phyloP scores from a whole-genome alignment of 2,113 vertebrate genomes.

The Scolopax mira region DNA sequence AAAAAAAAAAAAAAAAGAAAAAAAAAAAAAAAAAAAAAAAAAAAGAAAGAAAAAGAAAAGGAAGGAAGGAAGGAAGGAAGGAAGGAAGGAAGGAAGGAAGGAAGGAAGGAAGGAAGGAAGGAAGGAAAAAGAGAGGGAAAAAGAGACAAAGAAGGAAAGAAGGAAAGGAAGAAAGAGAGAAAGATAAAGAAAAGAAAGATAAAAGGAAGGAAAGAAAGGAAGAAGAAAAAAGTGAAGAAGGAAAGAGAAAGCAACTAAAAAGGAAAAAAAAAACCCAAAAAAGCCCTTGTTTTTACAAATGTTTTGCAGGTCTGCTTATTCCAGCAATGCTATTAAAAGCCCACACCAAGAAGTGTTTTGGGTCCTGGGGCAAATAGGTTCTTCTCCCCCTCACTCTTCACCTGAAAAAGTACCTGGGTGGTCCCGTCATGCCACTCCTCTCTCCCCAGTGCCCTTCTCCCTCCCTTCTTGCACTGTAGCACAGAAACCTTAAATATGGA shows the following conservation, averaged over 20 bases:
- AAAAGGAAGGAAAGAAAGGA: neutral
- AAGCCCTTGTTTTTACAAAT: neutral
- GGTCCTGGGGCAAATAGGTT: constrained; percentile 44
- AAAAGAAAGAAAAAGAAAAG: too few relatives aligned
- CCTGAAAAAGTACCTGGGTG: constrained; percentile 48
- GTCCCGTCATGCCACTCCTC: constrained; percentile 26
- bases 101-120: rapidly evolving
- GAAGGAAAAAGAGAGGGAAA: too few relatives aligned
- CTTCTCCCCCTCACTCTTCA: constrained; percentile 34
- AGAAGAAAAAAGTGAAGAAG: neutral
- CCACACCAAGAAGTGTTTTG: constrained; percentile 44
- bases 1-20: too few relatives aligned
- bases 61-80: too few relatives aligned
- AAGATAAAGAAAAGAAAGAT: neutral
- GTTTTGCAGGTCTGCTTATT: neutral
- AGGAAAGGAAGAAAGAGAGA: too few relatives aligned
- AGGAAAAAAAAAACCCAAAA: neutral
- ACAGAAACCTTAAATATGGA: neutral
- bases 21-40: neutral
- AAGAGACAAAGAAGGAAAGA: neutral
- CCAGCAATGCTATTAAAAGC: neutral
- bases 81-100: too few relatives aligned
- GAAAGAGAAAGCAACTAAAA: neutral
- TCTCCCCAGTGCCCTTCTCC: neutral
- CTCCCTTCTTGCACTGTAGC: neutral